Base-by-base conservation (phyloP, 2,888 invertebrate species). In the Escarpia spicata region DNA sequence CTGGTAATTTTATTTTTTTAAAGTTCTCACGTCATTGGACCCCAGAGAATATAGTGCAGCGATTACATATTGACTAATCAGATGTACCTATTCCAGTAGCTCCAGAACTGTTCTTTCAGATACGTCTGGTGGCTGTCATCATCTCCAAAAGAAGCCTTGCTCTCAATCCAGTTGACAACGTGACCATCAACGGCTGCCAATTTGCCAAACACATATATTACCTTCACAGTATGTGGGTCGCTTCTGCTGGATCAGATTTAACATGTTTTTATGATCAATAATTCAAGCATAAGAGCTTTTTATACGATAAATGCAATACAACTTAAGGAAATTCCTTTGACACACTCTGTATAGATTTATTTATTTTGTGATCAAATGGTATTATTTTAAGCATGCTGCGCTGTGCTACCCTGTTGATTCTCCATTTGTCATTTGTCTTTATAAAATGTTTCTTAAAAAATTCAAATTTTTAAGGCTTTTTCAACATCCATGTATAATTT, bases 81-180 rank as follows among this genome's bases (percentile, higher is more conserved):
- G 31, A 92, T 92, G 91, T 95, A 96, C 96, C 96, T 95, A 96
- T 99, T 99, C 98, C 98, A 98, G 95, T 99, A 99, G 96, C 98
- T 98, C 94, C 97, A 97, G 95, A 98, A 97, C 96, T 99, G 99
- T 94, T 98, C 98, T 95, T 98, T 98, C 92, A 98, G 97, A 96
- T 99, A 98, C 19, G 97, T 97, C 91, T 97, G 97, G 96, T 99
- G 99, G 92, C 98, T 97, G 95, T 98, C 97, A 94, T 97, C 97
- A 97, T 98, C 98, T 3, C 98, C 99, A 97, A 99, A 99, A n/a
- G 98, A 97, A 0, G 99, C 99, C 97, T 99, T 99, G 95, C 99
- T 99, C 96, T 99, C 99, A 93, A 99, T 98, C 99, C 99, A 99
- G 96, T 99, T 98, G 0, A 99, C 97, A 45, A 99, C 97, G 95